Conservation (phyloP, 2,113 vertebrate species). For the Eurypyga helias region DNA sequence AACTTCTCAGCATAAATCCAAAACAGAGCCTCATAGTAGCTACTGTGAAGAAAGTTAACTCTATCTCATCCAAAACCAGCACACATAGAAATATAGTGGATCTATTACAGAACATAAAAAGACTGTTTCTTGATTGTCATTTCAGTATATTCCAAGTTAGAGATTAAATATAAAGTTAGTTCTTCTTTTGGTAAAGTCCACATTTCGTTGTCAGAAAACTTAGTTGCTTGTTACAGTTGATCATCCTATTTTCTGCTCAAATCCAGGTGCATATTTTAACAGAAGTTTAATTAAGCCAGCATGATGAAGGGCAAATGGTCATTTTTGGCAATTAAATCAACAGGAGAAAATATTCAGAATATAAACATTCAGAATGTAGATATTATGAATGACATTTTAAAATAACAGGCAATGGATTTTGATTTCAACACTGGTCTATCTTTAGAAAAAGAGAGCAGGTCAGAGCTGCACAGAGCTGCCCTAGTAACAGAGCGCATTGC, state of each 20-base stretch:
- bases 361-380: not conserved
- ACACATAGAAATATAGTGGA: not conserved
- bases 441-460: not conserved
- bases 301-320: not conserved
- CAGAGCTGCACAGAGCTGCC: not conserved
- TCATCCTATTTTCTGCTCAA: not conserved
- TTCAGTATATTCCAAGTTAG: not conserved
- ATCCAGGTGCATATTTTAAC: not conserved
- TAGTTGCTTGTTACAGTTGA: not conserved
- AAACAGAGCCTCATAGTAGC: too few relatives aligned
- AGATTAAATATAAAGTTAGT: not conserved
- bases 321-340: not conserved
- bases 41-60: too few relatives aligned
- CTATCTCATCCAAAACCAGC: too few relatives aligned
- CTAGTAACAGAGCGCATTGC: not conserved
- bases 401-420: not conserved
- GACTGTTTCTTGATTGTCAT: not conserved
- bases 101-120: not conserved
- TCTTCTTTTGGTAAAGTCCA: not conserved
- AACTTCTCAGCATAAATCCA: too few relatives aligned
- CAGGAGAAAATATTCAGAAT: not conserved
- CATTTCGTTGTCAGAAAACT: not conserved
- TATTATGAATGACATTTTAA: not conserved
- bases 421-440: not conserved
- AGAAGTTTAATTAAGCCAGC: not conserved